Conservation (phyloP, 2,888 invertebrate species). For the Dilophus febrilis region DNA sequence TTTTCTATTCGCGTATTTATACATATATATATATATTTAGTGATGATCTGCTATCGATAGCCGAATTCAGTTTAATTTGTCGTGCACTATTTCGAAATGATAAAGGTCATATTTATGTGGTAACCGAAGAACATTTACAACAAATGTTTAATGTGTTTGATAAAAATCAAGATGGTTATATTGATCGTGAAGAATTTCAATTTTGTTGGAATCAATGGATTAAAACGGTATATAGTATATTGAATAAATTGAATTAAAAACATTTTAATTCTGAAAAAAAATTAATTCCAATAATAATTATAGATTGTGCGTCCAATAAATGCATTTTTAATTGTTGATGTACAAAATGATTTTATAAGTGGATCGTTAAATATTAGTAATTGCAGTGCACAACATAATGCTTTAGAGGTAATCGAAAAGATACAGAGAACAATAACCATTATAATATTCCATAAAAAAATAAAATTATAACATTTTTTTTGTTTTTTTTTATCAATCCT, state of each 20-base stretch:
- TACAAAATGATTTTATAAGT: constrained; percentile 95
- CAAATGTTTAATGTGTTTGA: constrained; percentile 74
- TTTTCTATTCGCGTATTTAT: neutral
- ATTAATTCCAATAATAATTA: constrained; percentile 11
- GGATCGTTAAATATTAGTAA: constrained; percentile 86
- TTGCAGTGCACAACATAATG: constrained; percentile 83
- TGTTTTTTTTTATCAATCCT: neutral
- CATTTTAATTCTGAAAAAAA: too few species aligned
- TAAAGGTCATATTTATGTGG: constrained; percentile 63
- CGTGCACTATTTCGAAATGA: constrained; percentile 75
- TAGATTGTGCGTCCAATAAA: constrained; percentile 72
- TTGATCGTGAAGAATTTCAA: constrained; percentile 68
- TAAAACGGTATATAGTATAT: constrained; percentile 55
- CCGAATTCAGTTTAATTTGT: constrained; percentile 67
- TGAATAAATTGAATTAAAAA: too few species aligned
- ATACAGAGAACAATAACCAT: too few species aligned
- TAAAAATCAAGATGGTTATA: constrained; percentile 53
- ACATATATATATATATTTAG: constrained; percentile 35
- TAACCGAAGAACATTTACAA: constrained; percentile 49
- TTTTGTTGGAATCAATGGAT: constrained; percentile 86
- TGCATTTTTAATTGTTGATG: constrained; percentile 86
- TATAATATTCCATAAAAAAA: too few species aligned
- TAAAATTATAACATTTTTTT: neutral
- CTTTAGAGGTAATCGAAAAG: constrained; percentile 54
- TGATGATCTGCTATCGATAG: constrained; percentile 57